Percentiles rank a stretch among this genome's conserved stretches.
Conservation (phyloP, 2,888 invertebrate genomes). For the Caenorhabditis uteleia region DNA sequence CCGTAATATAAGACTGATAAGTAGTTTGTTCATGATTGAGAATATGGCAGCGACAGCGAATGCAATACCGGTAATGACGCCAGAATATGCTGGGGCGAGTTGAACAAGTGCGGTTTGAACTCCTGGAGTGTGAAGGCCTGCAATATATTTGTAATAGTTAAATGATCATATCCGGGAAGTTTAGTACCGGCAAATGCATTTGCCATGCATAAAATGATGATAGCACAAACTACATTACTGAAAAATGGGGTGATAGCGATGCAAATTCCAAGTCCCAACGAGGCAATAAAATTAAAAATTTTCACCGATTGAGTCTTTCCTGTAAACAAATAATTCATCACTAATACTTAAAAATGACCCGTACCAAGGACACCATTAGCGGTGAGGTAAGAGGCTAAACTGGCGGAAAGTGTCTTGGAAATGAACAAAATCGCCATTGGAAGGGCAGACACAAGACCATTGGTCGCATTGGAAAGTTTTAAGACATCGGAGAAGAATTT, state of each 20-base stretch:
- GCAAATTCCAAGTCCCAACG: constrained; percentile 64
- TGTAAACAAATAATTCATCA: constrained; percentile 6
- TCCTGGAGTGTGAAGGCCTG: constrained; percentile 67
- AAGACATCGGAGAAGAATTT: constrained; percentile 64
- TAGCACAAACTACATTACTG: constrained; percentile 45
- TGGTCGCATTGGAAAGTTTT: constrained; percentile 46
- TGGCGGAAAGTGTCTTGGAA: constrained; percentile 62
- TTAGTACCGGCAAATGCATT: constrained; percentile 68
- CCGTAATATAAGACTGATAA: constrained; percentile 57
- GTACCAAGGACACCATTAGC: constrained; percentile 31
- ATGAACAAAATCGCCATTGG: constrained; percentile 62
- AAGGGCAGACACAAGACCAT: constrained; percentile 64
- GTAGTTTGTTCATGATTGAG: constrained; percentile 64
- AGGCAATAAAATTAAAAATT: constrained; percentile 57
- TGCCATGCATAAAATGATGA: constrained; percentile 62
- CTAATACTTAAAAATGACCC: neutral
- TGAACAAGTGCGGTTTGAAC: constrained; percentile 68
- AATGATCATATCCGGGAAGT: no score
- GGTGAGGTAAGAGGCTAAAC: constrained; percentile 57
- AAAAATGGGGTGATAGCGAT: constrained; percentile 62
- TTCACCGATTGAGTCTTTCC: constrained; percentile 50
- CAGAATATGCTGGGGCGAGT: constrained; percentile 66
- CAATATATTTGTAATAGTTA: neutral
- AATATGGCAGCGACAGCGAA: constrained; percentile 64
- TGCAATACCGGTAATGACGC: constrained; percentile 65